These are phyloP conservation scores for Rhineura floridana DNA, from an alignment of 2,113 vertebrate species.

Conservation along the genomic window DNA sequence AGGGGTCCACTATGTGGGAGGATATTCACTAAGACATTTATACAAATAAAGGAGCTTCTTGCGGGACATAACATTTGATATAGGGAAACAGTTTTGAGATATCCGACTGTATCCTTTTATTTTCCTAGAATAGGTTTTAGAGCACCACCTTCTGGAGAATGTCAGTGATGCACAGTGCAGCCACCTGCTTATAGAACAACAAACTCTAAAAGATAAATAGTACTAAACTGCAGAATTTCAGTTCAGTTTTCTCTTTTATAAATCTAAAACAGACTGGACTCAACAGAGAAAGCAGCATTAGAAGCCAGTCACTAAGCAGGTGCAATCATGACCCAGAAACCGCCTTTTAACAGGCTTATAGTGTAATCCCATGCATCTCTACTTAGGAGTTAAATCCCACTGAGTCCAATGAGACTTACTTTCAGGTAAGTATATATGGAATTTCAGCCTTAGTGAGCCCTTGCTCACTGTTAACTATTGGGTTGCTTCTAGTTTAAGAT, in stretches of 20 bases:
- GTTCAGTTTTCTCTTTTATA: not conserved
- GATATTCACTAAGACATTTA: not conserved
- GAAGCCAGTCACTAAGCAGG: not conserved
- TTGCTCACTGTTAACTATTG: not conserved
- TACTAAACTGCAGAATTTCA: not conserved
- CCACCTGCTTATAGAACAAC: not conserved
- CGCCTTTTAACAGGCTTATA: not conserved
- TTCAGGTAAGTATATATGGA: not conserved
- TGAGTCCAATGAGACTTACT: not conserved
- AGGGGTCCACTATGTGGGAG: too few relatives aligned
- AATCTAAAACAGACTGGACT: not conserved
- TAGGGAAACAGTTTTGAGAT: not conserved
- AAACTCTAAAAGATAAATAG: not conserved
- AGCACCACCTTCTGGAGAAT: constrained; percentile 30
- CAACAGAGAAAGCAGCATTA: not conserved
- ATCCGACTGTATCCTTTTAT: not conserved
- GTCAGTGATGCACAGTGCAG: not conserved
- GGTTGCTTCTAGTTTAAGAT: not conserved
- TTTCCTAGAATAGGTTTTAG: constrained; percentile 12
- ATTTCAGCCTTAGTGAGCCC: not conserved
- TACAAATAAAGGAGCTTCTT: not conserved
- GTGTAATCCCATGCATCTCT: not conserved
- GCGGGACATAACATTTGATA: not conserved
- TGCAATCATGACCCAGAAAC: not conserved
- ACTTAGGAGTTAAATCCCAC: too few relatives aligned